Evolutionary conservation across 2,797 vertebrate species (phyloP).

Genomic region (Amazona ochrocephala): DNA sequence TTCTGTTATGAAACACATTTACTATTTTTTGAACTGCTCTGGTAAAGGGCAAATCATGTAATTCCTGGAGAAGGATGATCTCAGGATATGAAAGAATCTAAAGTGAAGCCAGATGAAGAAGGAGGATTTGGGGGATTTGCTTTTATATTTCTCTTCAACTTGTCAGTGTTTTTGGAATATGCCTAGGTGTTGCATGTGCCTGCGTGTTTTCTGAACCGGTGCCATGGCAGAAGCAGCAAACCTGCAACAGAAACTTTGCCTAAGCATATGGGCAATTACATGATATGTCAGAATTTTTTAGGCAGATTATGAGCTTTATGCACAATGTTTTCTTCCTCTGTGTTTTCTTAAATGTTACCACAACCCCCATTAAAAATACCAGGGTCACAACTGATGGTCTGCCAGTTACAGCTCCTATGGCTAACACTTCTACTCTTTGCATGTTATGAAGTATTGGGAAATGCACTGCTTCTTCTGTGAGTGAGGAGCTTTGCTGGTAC

Average conservation of each 20-base stretch:
- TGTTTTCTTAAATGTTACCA: background rate
- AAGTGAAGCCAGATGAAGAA: constrained; percentile 41
- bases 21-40: constrained; percentile 13
- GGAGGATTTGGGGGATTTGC: background rate
- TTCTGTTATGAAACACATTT: constrained; percentile 44
- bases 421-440: background rate
- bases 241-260: background rate
- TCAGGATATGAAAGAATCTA: constrained; percentile 26
- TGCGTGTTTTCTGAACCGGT: background rate
- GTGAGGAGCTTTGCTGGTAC: background rate
- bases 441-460: background rate
- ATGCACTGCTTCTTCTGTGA: rapidly evolving
- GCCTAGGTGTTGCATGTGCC: background rate
- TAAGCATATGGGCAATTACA: background rate
- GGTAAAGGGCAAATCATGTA: background rate
- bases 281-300: background rate
- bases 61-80: constrained; percentile 23
- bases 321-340: background rate
- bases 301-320: background rate
- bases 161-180: background rate
- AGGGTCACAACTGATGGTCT: background rate
- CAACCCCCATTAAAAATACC: background rate
- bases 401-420: background rate
- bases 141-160: background rate
- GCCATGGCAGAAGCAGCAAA: background rate